These are phyloP conservation scores for Ips nitidus DNA, from an alignment of 1,140 invertebrate species.

Conservation along the genomic window DNA sequence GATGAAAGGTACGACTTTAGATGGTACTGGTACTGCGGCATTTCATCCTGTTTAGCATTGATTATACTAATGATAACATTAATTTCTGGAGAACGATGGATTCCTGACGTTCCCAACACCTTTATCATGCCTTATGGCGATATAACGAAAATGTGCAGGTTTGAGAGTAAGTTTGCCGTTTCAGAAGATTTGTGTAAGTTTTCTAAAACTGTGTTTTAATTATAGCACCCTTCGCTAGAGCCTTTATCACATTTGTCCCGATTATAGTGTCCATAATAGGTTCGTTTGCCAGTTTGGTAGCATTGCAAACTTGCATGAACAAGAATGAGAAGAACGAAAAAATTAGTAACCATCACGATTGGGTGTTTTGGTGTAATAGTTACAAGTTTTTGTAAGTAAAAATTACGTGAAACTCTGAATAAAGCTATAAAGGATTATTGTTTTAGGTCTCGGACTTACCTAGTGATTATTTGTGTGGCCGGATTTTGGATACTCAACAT, in stretches of 20 bases:
- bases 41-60: conserved; percentile 25
- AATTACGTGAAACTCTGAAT: not conserved
- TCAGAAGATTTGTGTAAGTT: not conserved
- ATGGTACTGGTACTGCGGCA: conserved; percentile 21
- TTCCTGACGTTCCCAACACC: conserved; percentile 33
- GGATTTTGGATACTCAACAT: conserved; percentile 19
- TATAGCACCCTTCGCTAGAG: conserved; percentile 4
- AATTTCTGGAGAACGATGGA: conserved; percentile 20
- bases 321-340: conserved; percentile 11
- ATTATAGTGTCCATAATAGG: conserved; percentile 17
- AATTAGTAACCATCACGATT: conserved; percentile 5
- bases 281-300: conserved; percentile 6
- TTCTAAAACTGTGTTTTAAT: not conserved
- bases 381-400: conserved; percentile 22
- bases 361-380: conserved; percentile 9
- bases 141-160: conserved; percentile 17
- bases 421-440: not conserved
- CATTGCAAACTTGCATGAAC: conserved; percentile 1
- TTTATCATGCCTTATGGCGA: conserved; percentile 27
- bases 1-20: conserved; percentile 10
- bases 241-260: conserved; percentile 9
- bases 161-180: conserved; percentile 30
- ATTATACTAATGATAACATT: conserved; percentile 16
- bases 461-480: conserved; percentile 20
- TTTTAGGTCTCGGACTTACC: conserved; percentile 24